Conservation (phyloP, 2,113 vertebrate species). For the Colius striatus region DNA sequence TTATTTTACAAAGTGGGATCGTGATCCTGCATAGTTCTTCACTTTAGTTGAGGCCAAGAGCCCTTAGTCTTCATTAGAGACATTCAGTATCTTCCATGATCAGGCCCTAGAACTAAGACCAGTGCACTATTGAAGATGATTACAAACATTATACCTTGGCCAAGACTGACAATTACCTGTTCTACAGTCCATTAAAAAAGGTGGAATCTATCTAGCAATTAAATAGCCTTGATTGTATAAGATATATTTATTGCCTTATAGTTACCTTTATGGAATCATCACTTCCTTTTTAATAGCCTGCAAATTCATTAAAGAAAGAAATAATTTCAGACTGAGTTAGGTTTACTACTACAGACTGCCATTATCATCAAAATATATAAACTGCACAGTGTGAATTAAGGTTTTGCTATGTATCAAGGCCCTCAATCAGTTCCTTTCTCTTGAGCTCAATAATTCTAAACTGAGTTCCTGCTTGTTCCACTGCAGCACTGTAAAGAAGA, state of each 20-base stretch:
- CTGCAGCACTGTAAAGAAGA: background rate
- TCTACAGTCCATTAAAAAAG: slow-evolving; percentile 13
- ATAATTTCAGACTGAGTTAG: background rate
- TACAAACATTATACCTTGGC: background rate
- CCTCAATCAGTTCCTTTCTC: background rate
- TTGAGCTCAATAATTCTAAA: background rate
- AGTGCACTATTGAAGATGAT: background rate
- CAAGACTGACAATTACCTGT: background rate
- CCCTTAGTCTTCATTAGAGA: background rate
- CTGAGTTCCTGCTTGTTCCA: background rate
- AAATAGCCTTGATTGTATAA: background rate
- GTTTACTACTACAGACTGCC: background rate
- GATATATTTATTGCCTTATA: background rate
- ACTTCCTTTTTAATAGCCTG: slow-evolving; percentile 6
- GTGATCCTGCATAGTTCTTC: background rate
- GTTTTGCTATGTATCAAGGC: background rate
- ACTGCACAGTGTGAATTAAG: background rate
- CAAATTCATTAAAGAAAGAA: background rate
- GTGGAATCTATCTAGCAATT: background rate
- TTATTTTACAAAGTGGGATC: slow-evolving; percentile 4
- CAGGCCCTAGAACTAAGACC: background rate
- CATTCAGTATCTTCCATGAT: background rate
- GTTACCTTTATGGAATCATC: background rate
- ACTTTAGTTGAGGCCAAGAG: background rate
- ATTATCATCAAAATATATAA: background rate